Evolutionary conservation across 2,113 vertebrate genomes (phyloP).

Genomic region (Chionodraco myersi): DNA sequence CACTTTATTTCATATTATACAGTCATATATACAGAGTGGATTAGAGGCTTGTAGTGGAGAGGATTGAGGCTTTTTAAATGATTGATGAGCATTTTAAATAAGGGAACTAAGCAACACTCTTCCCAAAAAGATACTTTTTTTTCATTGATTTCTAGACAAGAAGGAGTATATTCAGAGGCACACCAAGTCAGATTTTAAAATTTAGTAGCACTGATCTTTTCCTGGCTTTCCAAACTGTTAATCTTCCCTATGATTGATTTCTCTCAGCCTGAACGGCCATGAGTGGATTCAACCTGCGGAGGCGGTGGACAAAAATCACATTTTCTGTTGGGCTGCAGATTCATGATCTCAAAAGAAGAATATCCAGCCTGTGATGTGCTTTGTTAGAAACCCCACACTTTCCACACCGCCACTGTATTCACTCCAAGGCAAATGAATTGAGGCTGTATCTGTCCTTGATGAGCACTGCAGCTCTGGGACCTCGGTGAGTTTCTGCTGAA

Average conservation of each 20-base stretch:
- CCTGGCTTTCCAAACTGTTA: constrained; percentile 39
- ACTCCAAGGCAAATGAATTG: constrained; percentile 31
- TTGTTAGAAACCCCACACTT: constrained; percentile 38
- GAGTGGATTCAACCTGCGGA: constrained; percentile 32
- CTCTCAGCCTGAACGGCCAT: constrained; percentile 27
- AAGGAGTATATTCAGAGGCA: constrained; percentile 22
- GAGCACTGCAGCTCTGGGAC: constrained; percentile 45
- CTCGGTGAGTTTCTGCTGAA: constrained; percentile 46
- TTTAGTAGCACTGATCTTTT: constrained; percentile 41
- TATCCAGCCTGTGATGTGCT: constrained; percentile 1
- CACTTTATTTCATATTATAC: constrained; percentile 76
- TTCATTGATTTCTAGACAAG: constrained; percentile 21
- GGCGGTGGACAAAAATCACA: constrained; percentile 21
- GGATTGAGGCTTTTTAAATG: constrained; percentile 68
- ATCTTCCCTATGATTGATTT: constrained; percentile 34
- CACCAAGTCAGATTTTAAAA: constrained; percentile 29
- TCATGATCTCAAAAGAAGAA: constrained; percentile 27
- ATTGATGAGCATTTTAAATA: constrained; percentile 42
- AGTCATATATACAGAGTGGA: constrained; percentile 76
- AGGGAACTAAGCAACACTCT: constrained; percentile 19
- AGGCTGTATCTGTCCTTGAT: constrained; percentile 49
- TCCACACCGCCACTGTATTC: not conserved
- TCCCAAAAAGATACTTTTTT: constrained; percentile 25
- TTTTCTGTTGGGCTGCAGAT: constrained; percentile 20
- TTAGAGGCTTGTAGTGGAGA: constrained; percentile 69